A percentile compares a stretch with the other conserved stretches of the same genome.
phyloP scores from a whole-genome alignment of 2,888 invertebrate genomes.

The Monoplex corrugatus region DNA sequence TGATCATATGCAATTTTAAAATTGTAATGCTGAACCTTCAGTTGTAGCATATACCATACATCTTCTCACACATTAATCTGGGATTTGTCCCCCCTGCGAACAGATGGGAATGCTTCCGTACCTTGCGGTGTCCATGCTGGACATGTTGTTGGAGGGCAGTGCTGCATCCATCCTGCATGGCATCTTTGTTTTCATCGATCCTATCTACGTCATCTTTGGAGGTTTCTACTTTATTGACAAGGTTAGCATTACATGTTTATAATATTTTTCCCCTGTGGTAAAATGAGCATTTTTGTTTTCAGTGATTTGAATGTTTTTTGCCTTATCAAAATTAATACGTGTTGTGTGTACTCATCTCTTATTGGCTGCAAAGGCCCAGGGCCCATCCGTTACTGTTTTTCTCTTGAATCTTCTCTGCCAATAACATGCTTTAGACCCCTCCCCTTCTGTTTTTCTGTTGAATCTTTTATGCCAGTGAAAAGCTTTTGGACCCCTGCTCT shows the following conservation, averaged over 20 bases:
- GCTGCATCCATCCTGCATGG: conserved; percentile 87
- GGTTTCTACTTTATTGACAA: conserved; percentile 91
- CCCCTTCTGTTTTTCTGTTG: no score
- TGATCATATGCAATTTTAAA: no score
- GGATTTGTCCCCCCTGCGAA: no score
- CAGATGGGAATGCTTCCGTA: conserved; percentile 88
- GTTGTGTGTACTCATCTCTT: not conserved
- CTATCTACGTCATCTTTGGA: conserved; percentile 92
- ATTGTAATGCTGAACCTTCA: no score
- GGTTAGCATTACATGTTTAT: conserved; percentile 83
- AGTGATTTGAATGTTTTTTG: no score
- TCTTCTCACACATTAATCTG: no score
- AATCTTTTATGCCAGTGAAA: no score
- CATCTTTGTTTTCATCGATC: conserved; percentile 88
- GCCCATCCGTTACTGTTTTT: not conserved
- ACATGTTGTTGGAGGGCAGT: conserved; percentile 83
- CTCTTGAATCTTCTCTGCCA: no score
- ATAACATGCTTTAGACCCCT: not conserved
- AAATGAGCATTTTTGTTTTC: not conserved
- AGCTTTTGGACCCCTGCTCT: no score
- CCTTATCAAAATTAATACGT: no score
- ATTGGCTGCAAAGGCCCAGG: no score
- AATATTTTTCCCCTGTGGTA: not conserved
- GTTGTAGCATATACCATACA: no score
- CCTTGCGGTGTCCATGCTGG: conserved; percentile 87